Conservation (phyloP, 92 coral and sea anemone species). For the Phenganax marumi region DNA sequence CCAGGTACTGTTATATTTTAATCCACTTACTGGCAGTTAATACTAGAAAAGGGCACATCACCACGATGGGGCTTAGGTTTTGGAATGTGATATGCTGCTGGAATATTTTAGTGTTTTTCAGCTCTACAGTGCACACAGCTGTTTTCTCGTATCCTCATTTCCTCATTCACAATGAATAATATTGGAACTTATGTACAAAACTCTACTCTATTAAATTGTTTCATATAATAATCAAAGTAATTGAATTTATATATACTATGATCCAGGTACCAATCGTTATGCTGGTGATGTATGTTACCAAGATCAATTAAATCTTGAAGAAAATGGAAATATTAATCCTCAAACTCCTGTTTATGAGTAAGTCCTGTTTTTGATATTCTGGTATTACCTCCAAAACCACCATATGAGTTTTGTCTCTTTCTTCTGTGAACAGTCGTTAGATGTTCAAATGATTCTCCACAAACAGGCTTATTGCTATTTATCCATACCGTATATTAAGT, state of each 20-base stretch:
- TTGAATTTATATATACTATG: slow-evolving; percentile 15
- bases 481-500: not conserved
- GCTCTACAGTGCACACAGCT: slow-evolving; percentile 7
- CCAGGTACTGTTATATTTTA: slow-evolving; percentile 51
- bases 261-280: slow-evolving; percentile 42
- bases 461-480: slow-evolving; percentile 6
- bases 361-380: slow-evolving; percentile 17
- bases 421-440: no score
- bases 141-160: not conserved
- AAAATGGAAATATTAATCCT: slow-evolving; percentile 41
- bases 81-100: slow-evolving; percentile 13
- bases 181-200: not conserved
- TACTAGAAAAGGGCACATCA: not conserved
- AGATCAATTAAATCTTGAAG: slow-evolving; percentile 44
- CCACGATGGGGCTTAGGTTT: slow-evolving; percentile 11
- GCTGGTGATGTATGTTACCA: slow-evolving; percentile 52
- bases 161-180: not conserved
- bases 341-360: slow-evolving; percentile 47
- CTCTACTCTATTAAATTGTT: slow-evolving; percentile 17
- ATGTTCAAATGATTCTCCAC: not conserved
- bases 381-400: not conserved
- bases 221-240: no score
- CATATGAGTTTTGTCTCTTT: slow-evolving; percentile 7
- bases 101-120: slow-evolving; percentile 14
- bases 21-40: slow-evolving; percentile 8